phyloP scores from a whole-genome alignment of 30 jellyfish, hydroid and myxozoan species.

The Aurelia aurita complex sp. Pacific region DNA sequence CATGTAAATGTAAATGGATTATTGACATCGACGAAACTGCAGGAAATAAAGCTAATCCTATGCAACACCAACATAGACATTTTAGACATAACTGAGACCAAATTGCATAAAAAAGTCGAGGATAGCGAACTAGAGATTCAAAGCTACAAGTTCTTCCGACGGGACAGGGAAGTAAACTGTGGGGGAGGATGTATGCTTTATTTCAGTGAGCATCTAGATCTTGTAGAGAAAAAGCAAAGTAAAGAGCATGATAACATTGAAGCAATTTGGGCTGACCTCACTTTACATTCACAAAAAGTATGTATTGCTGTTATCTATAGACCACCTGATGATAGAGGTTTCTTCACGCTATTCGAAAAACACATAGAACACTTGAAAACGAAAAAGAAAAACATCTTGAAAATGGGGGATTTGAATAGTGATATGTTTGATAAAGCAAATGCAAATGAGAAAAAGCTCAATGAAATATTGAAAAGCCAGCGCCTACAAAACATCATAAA shows the following conservation, averaged over 20 bases:
- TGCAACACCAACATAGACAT: slow-evolving; percentile 15
- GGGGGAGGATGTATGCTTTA: slow-evolving; percentile 37
- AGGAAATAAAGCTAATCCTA: slow-evolving; percentile 26
- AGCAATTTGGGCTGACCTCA: slow-evolving; percentile 36
- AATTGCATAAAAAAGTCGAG: not conserved
- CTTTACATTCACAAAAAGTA: slow-evolving; percentile 8
- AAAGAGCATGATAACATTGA: not conserved
- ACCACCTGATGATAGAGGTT: slow-evolving; percentile 39
- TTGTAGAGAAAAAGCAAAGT: slow-evolving; percentile 20
- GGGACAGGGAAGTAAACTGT: slow-evolving; percentile 17
- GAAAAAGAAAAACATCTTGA: slow-evolving; percentile 3
- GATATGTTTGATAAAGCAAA: no score
- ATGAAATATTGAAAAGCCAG: no score
- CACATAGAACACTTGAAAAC: slow-evolving; percentile 5
- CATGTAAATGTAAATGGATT: slow-evolving; percentile 20
- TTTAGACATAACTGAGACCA: slow-evolving; percentile 28
- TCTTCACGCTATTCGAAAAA: slow-evolving; percentile 20
- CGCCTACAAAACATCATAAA: no score
- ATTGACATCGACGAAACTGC: not conserved
- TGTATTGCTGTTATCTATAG: slow-evolving; percentile 26
- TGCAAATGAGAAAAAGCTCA: no score
- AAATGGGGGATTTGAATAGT: slow-evolving; percentile 17
- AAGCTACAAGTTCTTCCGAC: not conserved
- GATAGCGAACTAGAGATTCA: not conserved
- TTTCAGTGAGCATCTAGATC: slow-evolving; percentile 22